Evolutionary conservation across 2,113 vertebrate species (phyloP), one percentile per base, ranked within the genome.

Genomic region (Ophiodon elongatus): DNA sequence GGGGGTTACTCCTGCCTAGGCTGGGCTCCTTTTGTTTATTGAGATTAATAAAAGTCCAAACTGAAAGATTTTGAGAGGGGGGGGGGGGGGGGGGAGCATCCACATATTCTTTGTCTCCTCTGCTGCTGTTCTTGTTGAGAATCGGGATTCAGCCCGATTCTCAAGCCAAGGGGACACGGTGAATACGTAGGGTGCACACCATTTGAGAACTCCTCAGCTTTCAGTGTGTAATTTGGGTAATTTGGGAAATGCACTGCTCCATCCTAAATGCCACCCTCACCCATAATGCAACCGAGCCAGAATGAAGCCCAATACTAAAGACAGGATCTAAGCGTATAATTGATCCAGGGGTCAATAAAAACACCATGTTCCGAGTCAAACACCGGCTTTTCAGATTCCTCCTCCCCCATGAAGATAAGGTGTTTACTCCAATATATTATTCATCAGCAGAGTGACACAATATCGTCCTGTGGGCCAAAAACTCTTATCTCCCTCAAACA

Each of bases 221-320:
- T 73, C 6, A 47, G 29, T 60, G 29, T 27, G 31, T 23, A 13
- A 56, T 72, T 27, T 50, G 33, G 41, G 39, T 15, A 6, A 47
- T 73, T 25, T 63, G 21, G 57, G 21, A 35, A 27, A 19, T 54
- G n/a, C 41, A 47, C 17, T 63, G 19, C 21, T 59, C 14, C 43
- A 6, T 70, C 21, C 23, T 33, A 23, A 81, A 64, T 13, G 3
- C 65, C 72, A 52, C 11, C 74, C 25, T 86, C 43, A 63, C 35
- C 45, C 45, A 68, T n/a, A 67, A 41, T 76, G 43, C 45, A 71
- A 45, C 77, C 21, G 2, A 35, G 17, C 33, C 25, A 31, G 43
- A 50, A 41, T 76, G 67, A 71, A 70, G 66, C 35, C 66, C 67
- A 60, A 73, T 68, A 23, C 50, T n/a, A 60, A 63, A 45, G 35